Conservation (phyloP, 2,888 invertebrate species). For the Latheticus oryzae region DNA sequence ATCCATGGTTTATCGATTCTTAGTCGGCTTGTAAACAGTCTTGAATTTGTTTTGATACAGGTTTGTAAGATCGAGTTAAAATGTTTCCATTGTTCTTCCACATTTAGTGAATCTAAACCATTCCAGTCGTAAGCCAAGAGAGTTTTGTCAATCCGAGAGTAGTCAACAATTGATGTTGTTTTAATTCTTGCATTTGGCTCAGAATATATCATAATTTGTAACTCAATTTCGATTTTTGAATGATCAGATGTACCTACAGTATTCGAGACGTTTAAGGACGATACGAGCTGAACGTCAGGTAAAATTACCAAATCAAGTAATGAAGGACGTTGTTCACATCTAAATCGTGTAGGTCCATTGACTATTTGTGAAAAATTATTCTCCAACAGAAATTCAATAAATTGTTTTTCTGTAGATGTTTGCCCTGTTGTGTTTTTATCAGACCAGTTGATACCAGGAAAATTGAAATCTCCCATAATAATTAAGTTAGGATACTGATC, state of each 20-base stretch:
- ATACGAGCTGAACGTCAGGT: slow-evolving; percentile 7
- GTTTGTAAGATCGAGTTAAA: slow-evolving; percentile 1
- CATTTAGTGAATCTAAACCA: slow-evolving; percentile 10
- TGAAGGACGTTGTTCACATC: not conserved
- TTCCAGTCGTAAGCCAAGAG: slow-evolving; percentile 3
- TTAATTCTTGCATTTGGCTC: slow-evolving; percentile 1
- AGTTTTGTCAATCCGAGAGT: not conserved
- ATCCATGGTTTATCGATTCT: slow-evolving; percentile 4
- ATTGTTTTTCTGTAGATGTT: slow-evolving; percentile 3
- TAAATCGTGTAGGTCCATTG: slow-evolving; percentile 6
- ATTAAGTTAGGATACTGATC: slow-evolving; percentile 9
- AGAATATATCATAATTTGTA: slow-evolving; percentile 5
- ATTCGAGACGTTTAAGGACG: slow-evolving; percentile 5
- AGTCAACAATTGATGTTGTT: slow-evolving; percentile 8
- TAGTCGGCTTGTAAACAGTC: not conserved
- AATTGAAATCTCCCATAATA: slow-evolving; percentile 6
- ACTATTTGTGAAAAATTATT: slow-evolving; percentile 6
- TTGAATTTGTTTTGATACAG: not conserved
- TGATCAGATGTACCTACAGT: slow-evolving; percentile 7
- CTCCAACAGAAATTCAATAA: not conserved
- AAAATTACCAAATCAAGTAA: slow-evolving; percentile 10
- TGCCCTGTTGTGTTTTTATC: slow-evolving; percentile 1
- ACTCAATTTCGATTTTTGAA: slow-evolving; percentile 2
- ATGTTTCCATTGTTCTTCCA: slow-evolving; percentile 5
- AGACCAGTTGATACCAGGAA: slow-evolving; percentile 5